Evolutionary conservation across 92 coral and sea anemone genomes (phyloP).

Genomic region (Porites evermanni): DNA sequence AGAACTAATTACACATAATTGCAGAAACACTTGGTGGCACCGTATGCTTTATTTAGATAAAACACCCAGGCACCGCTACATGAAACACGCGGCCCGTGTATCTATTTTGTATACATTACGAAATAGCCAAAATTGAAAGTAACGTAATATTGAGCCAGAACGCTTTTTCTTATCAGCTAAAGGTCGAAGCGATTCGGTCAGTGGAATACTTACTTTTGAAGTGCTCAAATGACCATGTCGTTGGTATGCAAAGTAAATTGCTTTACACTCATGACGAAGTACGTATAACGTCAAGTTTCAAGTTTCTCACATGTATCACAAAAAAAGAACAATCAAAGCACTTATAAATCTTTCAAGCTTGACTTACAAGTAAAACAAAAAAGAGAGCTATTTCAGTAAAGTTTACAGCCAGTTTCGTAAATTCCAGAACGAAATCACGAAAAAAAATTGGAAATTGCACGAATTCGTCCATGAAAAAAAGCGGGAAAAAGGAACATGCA

Average conservation of each 20-base stretch:
- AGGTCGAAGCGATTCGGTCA: slow-evolving; percentile 6
- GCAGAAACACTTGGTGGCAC: slow-evolving; percentile 30
- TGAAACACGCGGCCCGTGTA: slow-evolving; percentile 13
- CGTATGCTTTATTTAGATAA: slow-evolving; percentile 29
- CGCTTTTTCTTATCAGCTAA: slow-evolving; percentile 8
- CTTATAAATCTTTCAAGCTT: slow-evolving; percentile 26
- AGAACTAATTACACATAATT: slow-evolving; percentile 34
- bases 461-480: neutral
- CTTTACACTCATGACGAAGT: neutral
- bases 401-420: neutral
- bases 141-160: neutral
- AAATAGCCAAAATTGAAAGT: slow-evolving; percentile 8
- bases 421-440: too few species aligned
- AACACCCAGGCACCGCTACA: slow-evolving; percentile 37
- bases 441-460: too few species aligned
- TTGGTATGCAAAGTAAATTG: slow-evolving; percentile 12
- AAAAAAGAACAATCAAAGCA: neutral
- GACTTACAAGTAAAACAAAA: neutral
- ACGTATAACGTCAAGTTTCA: too few species aligned
- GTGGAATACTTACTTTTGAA: slow-evolving; percentile 27
- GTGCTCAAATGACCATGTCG: neutral
- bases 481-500: neutral
- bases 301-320: too few species aligned
- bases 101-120: slow-evolving; percentile 17
- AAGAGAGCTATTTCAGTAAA: slow-evolving; percentile 1